phyloP scores from a whole-genome alignment of 2,113 vertebrate genomes.

The Sprattus sprattus region DNA sequence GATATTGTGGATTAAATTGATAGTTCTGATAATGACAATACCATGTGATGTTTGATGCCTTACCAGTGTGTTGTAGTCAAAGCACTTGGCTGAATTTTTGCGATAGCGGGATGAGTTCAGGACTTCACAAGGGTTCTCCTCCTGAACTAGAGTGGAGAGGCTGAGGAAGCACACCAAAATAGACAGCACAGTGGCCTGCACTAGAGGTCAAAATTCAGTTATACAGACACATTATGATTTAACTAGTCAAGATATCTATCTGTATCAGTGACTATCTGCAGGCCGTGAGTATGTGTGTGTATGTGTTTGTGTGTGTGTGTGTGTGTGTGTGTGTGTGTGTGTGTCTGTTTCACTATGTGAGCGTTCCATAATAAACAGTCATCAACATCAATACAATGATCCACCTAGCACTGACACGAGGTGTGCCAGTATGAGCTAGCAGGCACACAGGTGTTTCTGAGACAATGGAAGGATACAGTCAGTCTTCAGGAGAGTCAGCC shows the following conservation, averaged over 20 bases:
- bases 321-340: no score
- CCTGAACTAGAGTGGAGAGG: conserved; percentile 74
- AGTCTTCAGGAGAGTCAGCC: conserved; percentile 83
- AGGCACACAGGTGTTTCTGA: background rate
- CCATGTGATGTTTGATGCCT: conserved; percentile 37
- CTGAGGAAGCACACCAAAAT: conserved; percentile 26
- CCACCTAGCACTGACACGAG: no score
- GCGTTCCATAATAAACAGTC: no score
- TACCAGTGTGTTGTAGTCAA: conserved; percentile 94
- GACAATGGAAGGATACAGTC: conserved; percentile 87
- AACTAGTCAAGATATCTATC: background rate
- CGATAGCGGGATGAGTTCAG: conserved; percentile 89
- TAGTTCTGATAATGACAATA: background rate
- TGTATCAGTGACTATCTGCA: no score
- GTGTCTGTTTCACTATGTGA: no score
- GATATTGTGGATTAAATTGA: background rate
- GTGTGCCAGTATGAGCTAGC: background rate
- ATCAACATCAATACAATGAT: no score
- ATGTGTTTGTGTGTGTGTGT: no score
- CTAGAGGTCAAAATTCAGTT: background rate
- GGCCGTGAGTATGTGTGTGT: no score
- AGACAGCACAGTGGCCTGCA: background rate
- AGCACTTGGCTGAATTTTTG: conserved; percentile 92
- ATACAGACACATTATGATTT: background rate
- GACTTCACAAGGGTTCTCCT: conserved; percentile 91